Base-by-base conservation (phyloP, 2,888 invertebrate species). In the Eumacrocentrus americanus region DNA sequence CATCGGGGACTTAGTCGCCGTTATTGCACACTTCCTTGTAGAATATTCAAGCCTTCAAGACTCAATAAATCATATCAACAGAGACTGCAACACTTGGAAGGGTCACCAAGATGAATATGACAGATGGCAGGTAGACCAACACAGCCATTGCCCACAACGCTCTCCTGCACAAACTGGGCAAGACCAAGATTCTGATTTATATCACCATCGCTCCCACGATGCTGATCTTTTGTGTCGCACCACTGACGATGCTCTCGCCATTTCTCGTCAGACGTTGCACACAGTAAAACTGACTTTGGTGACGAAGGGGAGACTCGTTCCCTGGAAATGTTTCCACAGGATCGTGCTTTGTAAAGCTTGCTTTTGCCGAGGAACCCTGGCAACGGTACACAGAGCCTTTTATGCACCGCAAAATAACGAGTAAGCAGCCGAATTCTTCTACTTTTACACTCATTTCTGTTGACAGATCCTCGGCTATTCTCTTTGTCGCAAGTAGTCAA, bases 351-450 rank as follows among this genome's bases (percentile, higher is more conserved):
- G 72, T 87, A 87, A 38, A 87, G 75, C 2, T 86, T 82, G 44
- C 84, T 84, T 51, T 83, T 82, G 44, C 82, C 82, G 67, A 86
- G 84, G 38, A 86, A 73, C 14, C 84, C 84, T 1, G 87, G 85
- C 60, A 87, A 69, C 2, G 87, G 87, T 61, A 87, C 83, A 74
- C 86, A 87, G n/a, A 88, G 76, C 76, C 87, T 87, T 72, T 85
- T 86, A 71, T 87, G 87, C 55, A 89, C 86, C 62, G 89, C 88
- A 75, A 89, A 88, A 71, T 89, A 89, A 61, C 88, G 86, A 46
- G 88, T 87, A 42, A 89, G 81, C 67, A 89, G 81, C 16, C 85
- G 83, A 77, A 86, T 85, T 75, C 86, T 88, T 52, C 81, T 77
- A 50, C 68, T 78, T 53, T 80, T 78, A 62, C 78, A 77, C 6